Evolutionary conservation across 2,113 vertebrate species (phyloP).

Genomic region (Uria aalge): DNA sequence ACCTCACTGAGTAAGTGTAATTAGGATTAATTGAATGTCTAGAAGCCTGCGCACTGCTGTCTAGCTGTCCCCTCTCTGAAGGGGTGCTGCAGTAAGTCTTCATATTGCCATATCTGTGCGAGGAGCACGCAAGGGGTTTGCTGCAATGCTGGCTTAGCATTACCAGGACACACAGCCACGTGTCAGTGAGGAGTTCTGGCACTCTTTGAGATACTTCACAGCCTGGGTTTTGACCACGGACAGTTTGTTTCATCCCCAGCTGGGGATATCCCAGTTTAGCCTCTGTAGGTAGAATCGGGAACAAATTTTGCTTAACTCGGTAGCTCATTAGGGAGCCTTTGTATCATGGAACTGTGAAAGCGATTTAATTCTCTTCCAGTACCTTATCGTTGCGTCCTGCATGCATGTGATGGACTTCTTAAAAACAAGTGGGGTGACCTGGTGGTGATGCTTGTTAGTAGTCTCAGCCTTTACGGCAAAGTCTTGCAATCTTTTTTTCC

Average conservation of each 20-base stretch:
- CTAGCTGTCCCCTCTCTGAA: background rate
- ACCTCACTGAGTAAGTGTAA: background rate
- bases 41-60: conserved; percentile 25
- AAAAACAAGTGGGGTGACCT: background rate
- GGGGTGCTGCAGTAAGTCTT: background rate
- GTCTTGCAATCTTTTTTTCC: background rate
- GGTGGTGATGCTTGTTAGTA: background rate
- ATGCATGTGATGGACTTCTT: background rate
- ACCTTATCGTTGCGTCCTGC: background rate
- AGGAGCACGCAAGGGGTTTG: background rate
- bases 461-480: background rate
- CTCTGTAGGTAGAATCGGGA: conserved; percentile 20
- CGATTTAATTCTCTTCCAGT: background rate
- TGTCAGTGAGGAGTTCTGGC: background rate
- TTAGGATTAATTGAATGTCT: background rate
- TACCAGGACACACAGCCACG: background rate
- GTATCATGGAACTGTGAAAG: conserved; percentile 17
- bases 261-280: background rate
- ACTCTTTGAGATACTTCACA: background rate
- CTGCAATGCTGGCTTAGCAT: background rate
- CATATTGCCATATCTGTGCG: background rate
- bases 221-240: background rate
- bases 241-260: background rate
- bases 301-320: background rate
- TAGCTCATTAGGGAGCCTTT: conserved; percentile 20